A percentile compares a stretch with the other conserved stretches of the same genome.
Conservation (phyloP, 2,888 invertebrate species). For the Lithophane semibrunnea region DNA sequence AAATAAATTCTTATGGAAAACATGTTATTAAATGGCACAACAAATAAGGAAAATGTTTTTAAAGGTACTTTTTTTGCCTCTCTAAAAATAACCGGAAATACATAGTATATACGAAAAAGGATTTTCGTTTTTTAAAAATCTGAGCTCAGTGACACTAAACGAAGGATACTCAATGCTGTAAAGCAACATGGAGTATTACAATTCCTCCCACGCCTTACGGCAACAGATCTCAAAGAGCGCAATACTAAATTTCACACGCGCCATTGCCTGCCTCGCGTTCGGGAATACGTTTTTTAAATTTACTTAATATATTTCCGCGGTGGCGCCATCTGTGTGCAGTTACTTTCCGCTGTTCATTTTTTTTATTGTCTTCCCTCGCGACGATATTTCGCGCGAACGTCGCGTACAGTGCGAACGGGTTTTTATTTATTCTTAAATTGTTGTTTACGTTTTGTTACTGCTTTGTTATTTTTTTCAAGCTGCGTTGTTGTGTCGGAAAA, state of each 20-base stretch:
- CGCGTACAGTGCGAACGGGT: slow-evolving; percentile 60
- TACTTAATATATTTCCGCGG: slow-evolving; percentile 84
- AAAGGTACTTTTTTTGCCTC: background rate
- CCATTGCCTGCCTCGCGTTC: slow-evolving; percentile 78
- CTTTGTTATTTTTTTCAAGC: slow-evolving; percentile 32
- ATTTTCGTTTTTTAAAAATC: slow-evolving; percentile 28
- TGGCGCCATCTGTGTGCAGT: slow-evolving; percentile 84
- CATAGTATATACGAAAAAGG: slow-evolving; percentile 15
- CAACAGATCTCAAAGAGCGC: slow-evolving; percentile 71
- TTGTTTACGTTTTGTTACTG: slow-evolving; percentile 46
- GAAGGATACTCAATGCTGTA: slow-evolving; percentile 21
- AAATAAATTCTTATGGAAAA: slow-evolving; percentile 29
- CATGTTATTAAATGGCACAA: slow-evolving; percentile 27
- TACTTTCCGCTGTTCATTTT: slow-evolving; percentile 71
- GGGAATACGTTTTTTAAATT: slow-evolving; percentile 84
- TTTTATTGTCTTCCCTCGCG: slow-evolving; percentile 66
- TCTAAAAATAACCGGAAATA: slow-evolving; percentile 15
- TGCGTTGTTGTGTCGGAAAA: slow-evolving; percentile 4
- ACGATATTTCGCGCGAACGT: slow-evolving; percentile 64
- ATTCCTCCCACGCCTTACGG: slow-evolving; percentile 62
- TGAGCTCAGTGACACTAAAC: slow-evolving; percentile 31
- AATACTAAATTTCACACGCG: slow-evolving; percentile 85
- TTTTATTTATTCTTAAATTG: slow-evolving; percentile 62
- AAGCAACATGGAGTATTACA: slow-evolving; percentile 42
- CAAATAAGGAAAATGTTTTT: slow-evolving; percentile 43